A percentile compares a stretch with the other conserved stretches of the same genome.
Evolutionary conservation across 2,888 invertebrate species (phyloP).

Genomic region (Sacculina carcini): DNA sequence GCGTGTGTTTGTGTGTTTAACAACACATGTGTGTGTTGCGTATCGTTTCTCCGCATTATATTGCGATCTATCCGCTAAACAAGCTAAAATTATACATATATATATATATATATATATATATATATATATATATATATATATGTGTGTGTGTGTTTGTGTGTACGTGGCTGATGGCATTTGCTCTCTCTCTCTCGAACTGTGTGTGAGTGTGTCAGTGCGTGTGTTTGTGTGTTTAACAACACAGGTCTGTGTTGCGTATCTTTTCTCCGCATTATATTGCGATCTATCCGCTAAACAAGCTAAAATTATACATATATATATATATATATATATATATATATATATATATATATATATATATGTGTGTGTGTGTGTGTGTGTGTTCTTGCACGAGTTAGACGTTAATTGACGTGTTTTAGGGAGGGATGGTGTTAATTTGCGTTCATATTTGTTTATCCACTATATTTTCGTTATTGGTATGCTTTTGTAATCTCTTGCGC

Average conservation of each 20-base stretch:
- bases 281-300: too few relatives aligned
- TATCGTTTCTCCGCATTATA: too few relatives aligned
- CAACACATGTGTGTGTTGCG: not conserved
- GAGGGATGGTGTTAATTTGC: too few relatives aligned
- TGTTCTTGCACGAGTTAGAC: too few relatives aligned
- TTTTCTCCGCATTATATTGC: too few relatives aligned
- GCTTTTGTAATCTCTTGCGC: too few relatives aligned
- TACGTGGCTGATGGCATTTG: not conserved
- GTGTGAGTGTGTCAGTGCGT: not conserved
- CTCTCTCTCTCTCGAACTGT: not conserved
- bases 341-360: not conserved
- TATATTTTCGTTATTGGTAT: too few relatives aligned
- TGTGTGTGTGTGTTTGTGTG: not conserved
- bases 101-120: not conserved
- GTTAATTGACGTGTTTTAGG: too few relatives aligned
- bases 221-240: not conserved
- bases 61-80: too few relatives aligned
- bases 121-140: not conserved
- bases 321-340: conserved; percentile 1
- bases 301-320: conserved; percentile 1
- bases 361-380: not conserved
- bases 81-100: too few relatives aligned
- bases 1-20: not conserved
- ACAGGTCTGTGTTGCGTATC: not conserved
- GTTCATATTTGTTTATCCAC: too few relatives aligned